phyloP scores from a whole-genome alignment of 2,888 invertebrate genomes.

The Ophraella communa region DNA sequence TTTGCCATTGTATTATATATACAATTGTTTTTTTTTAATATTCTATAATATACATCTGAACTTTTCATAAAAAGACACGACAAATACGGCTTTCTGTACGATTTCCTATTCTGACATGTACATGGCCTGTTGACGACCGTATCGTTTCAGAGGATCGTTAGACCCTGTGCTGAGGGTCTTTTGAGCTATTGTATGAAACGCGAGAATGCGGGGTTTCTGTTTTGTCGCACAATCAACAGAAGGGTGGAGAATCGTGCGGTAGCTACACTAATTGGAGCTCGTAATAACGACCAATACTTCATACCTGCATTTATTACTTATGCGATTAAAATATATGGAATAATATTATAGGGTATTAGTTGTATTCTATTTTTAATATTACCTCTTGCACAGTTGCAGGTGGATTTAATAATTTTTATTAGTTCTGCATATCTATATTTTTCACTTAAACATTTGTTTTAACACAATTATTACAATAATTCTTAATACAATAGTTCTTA shows the following conservation, averaged over 20 bases:
- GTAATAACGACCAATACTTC: not conserved
- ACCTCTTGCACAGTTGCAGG: no score
- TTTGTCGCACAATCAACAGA: constrained; percentile 13
- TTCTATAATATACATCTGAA: no score
- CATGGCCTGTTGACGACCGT: not conserved
- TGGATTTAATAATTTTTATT: no score
- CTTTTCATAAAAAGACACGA: not conserved
- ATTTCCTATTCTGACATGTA: not conserved
- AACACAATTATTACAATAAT: no score
- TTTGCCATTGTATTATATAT: no score
- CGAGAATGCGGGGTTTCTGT: not conserved
- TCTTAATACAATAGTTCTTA: no score
- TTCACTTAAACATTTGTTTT: no score
- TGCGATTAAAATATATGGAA: not conserved
- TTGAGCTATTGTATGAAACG: not conserved
- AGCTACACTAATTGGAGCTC: constrained; percentile 5
- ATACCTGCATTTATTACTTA: not conserved
- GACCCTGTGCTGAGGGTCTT: not conserved
- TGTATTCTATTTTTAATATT: no score
- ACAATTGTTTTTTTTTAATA: no score
- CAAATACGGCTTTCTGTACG: not conserved
- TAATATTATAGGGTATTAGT: no score
- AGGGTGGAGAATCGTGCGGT: constrained; percentile 6
- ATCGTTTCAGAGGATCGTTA: not conserved
- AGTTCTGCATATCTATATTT: no score